phyloP scores from a whole-genome alignment of 2,113 vertebrate species.

The human region GRCh38 chr17:71045501-71046000 shows the following conservation, averaged over 20 bases:
- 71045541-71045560: neutral
- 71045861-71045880: neutral
- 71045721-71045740: no score
- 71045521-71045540: neutral
- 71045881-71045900: neutral
- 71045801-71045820: neutral
- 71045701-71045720: no score
- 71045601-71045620: neutral
- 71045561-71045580: neutral
- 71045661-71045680: no score
- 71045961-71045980: neutral
- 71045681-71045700: no score
- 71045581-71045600: neutral
- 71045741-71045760: no score
- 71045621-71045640: neutral
- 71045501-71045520: neutral
- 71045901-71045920: neutral
- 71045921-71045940: neutral
- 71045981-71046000: neutral
- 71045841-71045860: neutral
- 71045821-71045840: neutral
- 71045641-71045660: neutral
- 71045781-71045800: neutral
- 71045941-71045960: neutral
- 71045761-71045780: no score